phyloP scores from a whole-genome alignment of 2,888 invertebrate species.

The Drosophila tripunctata region DNA sequence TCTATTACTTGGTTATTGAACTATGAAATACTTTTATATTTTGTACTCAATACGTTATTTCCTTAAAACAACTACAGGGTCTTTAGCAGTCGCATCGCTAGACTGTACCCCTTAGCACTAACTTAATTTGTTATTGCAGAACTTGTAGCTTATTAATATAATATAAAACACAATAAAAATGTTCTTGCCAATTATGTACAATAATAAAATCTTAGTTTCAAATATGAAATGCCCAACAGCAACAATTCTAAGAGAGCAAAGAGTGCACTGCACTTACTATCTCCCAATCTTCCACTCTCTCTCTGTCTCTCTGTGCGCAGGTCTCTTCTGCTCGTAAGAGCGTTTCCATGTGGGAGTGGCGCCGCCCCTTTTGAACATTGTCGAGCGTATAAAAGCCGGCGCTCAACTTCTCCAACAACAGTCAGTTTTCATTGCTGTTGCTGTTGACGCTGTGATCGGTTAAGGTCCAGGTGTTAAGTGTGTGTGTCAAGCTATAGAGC shows the following conservation, averaged over 20 bases:
- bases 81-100: too few relatives aligned
- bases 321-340: constrained; percentile 16
- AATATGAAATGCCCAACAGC: not conserved
- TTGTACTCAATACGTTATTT: too few relatives aligned
- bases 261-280: not conserved
- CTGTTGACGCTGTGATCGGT: constrained; percentile 50
- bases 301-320: constrained; percentile 19
- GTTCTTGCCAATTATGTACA: not conserved
- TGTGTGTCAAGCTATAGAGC: constrained; percentile 29
- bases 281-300: not conserved
- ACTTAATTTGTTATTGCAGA: too few relatives aligned
- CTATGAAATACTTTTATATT: too few relatives aligned
- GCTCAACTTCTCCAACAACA: constrained; percentile 50
- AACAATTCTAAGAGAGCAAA: not conserved
- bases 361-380: constrained; percentile 44
- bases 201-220: not conserved
- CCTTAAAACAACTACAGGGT: too few relatives aligned
- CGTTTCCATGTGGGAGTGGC: constrained; percentile 46
- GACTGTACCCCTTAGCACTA: too few relatives aligned
- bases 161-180: not conserved
- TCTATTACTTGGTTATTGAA: too few relatives aligned
- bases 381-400: constrained; percentile 53
- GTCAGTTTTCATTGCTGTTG: constrained; percentile 57
- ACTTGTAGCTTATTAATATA: too few relatives aligned
- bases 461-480: constrained; percentile 36